These are phyloP conservation scores for Tragelaphus eurycerus DNA, from an alignment of 2,797 vertebrate species.

Conservation along the genomic window DNA sequence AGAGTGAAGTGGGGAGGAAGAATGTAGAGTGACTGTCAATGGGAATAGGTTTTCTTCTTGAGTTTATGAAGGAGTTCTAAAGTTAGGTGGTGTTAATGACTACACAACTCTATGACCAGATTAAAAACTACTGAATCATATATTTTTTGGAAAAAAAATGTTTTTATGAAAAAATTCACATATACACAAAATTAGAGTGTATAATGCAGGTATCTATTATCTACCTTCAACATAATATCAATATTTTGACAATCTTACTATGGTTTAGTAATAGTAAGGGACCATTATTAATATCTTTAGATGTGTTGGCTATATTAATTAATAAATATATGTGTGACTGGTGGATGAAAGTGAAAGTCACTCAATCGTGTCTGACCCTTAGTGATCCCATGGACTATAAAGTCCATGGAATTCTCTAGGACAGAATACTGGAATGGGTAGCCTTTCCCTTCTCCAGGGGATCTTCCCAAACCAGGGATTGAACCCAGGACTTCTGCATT, in stretches of 20 bases:
- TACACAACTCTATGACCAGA: not conserved
- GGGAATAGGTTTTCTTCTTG: not conserved
- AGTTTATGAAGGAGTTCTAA: not conserved
- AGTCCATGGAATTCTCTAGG: not conserved
- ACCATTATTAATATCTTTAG: not conserved
- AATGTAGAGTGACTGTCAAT: no score
- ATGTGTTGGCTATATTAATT: not conserved
- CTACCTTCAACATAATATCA: not conserved
- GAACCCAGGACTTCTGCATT: rapidly evolving
- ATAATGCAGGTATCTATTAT: not conserved
- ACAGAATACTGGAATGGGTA: not conserved
- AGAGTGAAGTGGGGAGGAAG: rapidly evolving
- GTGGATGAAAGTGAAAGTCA: not conserved
- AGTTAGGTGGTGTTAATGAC: not conserved
- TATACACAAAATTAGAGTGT: not conserved
- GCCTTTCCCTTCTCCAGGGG: not conserved
- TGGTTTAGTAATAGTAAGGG: not conserved
- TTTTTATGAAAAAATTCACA: not conserved
- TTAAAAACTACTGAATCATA: not conserved
- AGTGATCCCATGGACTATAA: not conserved
- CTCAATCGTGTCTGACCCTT: not conserved
- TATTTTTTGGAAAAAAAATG: not conserved
- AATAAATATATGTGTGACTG: not conserved
- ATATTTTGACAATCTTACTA: not conserved
- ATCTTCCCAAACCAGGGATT: not conserved